Percentiles rank a stretch among this genome's conserved stretches.
Evolutionary conservation across 1,140 invertebrate genomes (phyloP).

Genomic region (Asbolus verrucosus): DNA sequence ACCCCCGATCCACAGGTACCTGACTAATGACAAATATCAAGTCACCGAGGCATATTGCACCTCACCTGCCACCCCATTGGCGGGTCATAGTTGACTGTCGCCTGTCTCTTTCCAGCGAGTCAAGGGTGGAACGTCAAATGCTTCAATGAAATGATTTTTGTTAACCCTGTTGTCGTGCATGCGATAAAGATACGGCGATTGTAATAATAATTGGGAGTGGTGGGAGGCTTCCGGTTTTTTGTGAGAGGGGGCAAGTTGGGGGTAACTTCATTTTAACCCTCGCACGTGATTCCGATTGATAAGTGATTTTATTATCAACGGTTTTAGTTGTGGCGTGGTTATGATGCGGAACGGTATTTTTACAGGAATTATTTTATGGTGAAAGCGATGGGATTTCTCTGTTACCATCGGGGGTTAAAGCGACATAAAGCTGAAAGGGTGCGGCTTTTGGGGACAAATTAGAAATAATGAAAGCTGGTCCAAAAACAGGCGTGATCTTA

Average conservation of each 20-base stretch:
- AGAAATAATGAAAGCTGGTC: too few species aligned
- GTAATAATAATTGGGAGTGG: conserved; percentile 49
- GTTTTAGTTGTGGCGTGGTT: conserved; percentile 10
- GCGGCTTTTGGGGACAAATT: not conserved
- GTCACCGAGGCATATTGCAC: conserved; percentile 54
- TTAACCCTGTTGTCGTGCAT: conserved; percentile 38
- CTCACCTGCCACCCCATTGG: conserved; percentile 58
- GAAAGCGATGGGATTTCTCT: not conserved
- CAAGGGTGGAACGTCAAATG: too few species aligned
- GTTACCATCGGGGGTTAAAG: too few species aligned
- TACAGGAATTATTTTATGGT: not conserved
- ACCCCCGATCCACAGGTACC: conserved; percentile 49
- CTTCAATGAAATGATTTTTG: too few species aligned
- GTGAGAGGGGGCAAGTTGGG: conserved; percentile 24
- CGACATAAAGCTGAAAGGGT: not conserved
- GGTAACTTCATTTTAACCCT: conserved; percentile 29
- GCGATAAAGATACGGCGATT: conserved; percentile 7
- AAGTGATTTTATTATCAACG: conserved; percentile 48
- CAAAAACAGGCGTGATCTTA: too few species aligned
- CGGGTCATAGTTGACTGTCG: conserved; percentile 48
- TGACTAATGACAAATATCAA: conserved; percentile 39
- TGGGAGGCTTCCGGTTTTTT: conserved; percentile 44
- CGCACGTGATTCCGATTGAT: conserved; percentile 50
- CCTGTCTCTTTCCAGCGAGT: conserved; percentile 47
- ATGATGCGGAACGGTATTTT: conserved; percentile 2